Percentiles rank a stretch among this genome's conserved stretches.
Conservation (phyloP, 1,140 invertebrate genomes). For the Drosophila yakuba region DNA sequence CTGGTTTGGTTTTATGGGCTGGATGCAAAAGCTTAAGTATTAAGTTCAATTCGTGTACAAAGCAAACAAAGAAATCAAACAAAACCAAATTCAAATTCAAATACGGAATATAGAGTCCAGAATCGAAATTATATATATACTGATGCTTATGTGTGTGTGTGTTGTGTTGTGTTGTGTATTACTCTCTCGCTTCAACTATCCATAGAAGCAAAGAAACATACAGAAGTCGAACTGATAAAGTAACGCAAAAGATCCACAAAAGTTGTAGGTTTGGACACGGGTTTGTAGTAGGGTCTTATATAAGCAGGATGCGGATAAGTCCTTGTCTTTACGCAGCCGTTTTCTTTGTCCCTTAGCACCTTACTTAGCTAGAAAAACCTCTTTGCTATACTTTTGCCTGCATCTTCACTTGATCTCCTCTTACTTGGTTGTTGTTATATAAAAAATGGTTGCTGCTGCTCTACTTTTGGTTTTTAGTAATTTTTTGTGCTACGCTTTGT, state of each 20-base stretch:
- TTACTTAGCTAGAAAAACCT: slow-evolving; percentile 68
- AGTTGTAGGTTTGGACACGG: slow-evolving; percentile 1
- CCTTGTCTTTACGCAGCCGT: neutral
- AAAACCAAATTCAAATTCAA: slow-evolving; percentile 40
- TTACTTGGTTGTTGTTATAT: slow-evolving; percentile 43
- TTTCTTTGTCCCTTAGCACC: slow-evolving; percentile 15
- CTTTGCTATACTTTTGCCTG: slow-evolving; percentile 54
- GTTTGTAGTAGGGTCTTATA: neutral
- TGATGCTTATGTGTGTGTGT: slow-evolving; percentile 17
- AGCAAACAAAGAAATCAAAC: slow-evolving; percentile 74
- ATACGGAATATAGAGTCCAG: slow-evolving; percentile 31
- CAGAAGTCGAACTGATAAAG: slow-evolving; percentile 15
- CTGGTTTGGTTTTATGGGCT: slow-evolving; percentile 13
- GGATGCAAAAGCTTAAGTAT: slow-evolving; percentile 42
- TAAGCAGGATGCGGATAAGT: slow-evolving; percentile 1
- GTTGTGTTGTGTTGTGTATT: slow-evolving; percentile 17
- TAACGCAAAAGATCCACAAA: slow-evolving; percentile 30
- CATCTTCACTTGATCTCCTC: slow-evolving; percentile 6
- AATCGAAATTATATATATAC: slow-evolving; percentile 34
- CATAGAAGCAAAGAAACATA: slow-evolving; percentile 29
- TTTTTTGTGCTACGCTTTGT: slow-evolving; percentile 68
- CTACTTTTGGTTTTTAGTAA: slow-evolving; percentile 30
- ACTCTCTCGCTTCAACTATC: slow-evolving; percentile 12
- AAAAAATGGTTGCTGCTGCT: slow-evolving; percentile 53
- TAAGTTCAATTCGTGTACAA: slow-evolving; percentile 39